phyloP scores from a whole-genome alignment of 2,113 vertebrate species.

The Heterocephalus glaber region DNA sequence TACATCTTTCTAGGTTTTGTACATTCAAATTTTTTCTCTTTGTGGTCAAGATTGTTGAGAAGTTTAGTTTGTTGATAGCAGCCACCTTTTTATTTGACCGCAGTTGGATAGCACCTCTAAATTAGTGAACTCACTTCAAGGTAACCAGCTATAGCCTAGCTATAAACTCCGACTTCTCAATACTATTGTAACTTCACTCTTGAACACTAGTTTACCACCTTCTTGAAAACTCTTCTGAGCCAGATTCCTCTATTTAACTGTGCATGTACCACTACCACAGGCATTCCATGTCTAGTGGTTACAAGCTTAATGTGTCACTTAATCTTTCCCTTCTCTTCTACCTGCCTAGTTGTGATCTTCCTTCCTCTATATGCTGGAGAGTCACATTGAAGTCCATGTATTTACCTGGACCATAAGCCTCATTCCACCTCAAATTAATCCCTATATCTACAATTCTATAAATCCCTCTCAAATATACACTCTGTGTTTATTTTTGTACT shows the following conservation, averaged over 20 bases:
- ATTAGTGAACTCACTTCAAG: not conserved
- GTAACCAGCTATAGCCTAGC: not conserved
- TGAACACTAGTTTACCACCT: not conserved
- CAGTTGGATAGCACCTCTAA: not conserved
- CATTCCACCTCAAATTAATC: not conserved
- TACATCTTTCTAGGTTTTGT: not conserved
- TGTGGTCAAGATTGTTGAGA: not conserved
- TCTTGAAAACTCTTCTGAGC: not conserved
- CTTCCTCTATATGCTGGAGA: not conserved
- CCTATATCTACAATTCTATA: not conserved
- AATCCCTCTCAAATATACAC: not conserved
- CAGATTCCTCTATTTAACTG: not conserved
- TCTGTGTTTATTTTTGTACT: slow-evolving; percentile 19
- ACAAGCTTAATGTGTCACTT: not conserved
- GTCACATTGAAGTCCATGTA: not conserved
- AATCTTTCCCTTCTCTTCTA: not conserved
- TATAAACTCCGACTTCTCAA: not conserved
- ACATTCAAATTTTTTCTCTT: not conserved
- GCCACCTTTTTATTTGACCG: not conserved
- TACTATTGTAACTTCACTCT: not conserved
- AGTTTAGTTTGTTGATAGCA: not conserved
- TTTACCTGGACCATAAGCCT: slow-evolving; percentile 16
- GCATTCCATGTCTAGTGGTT: not conserved
- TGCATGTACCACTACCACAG: not conserved
- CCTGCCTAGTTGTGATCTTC: not conserved